Conservation (phyloP, 2,797 vertebrate species). For the Scyliorhinus canicula region DNA sequence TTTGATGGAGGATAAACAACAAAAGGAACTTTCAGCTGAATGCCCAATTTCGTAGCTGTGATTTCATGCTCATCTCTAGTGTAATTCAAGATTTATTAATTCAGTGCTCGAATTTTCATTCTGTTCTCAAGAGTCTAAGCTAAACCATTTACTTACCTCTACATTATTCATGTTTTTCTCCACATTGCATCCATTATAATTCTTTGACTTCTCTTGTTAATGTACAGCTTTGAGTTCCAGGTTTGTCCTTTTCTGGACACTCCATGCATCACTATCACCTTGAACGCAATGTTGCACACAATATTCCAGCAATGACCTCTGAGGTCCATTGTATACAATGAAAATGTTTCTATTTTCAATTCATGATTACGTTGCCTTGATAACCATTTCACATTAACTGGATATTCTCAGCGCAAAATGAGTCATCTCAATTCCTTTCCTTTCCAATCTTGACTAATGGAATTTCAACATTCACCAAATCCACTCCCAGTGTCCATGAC, state of each 20-base stretch:
- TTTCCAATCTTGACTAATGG: not conserved
- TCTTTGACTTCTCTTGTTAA: not conserved
- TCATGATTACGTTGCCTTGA: not conserved
- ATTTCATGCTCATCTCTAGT: not conserved
- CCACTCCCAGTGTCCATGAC: not conserved
- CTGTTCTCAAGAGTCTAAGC: not conserved
- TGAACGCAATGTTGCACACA: not conserved
- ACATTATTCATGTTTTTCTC: constrained; percentile 7
- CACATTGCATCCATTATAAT: not conserved
- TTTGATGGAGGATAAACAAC: not conserved
- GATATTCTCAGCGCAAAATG: not conserved
- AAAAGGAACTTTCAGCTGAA: not conserved
- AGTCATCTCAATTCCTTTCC: not conserved
- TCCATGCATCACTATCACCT: not conserved
- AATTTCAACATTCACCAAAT: not conserved
- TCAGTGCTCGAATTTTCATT: not conserved
- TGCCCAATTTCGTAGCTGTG: not conserved
- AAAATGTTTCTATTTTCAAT: not conserved
- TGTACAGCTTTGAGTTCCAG: not conserved
- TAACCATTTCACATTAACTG: not conserved
- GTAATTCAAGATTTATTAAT: not conserved
- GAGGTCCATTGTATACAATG: not conserved
- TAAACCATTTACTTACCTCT: not conserved
- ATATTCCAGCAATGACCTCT: not conserved
- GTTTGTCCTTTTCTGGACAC: not conserved